Base-by-base conservation (phyloP, 1,140 invertebrate genomes). In the Adelges cooleyi region DNA sequence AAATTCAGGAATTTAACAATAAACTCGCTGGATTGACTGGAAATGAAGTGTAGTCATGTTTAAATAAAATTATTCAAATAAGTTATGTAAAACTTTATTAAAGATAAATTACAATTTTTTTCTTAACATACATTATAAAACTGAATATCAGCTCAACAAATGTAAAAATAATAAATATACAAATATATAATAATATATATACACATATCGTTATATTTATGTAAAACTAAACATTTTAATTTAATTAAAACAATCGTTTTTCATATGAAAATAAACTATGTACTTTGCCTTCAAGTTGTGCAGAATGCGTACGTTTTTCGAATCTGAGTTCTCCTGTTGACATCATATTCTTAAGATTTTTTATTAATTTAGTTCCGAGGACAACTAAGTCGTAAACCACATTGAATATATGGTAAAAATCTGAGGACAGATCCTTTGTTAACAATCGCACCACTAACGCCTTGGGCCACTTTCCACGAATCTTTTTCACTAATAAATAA, bases 381-480 rank as follows among this genome's bases (percentile, higher is more conserved):
- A 74, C 92, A 96, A 67, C 95, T 92, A 74, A 99, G 94, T 73
- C 93, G 90, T 66, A 99, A 81, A 5, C 95, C 95, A 71, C 92
- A 86, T 72, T 96, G 88, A 23, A 99, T 76, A 74, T 99, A 99
- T 9, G 96, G 95, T 46, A 98, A 79, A 76, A 97, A 99, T 69
- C 92, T 84, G 40, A 98, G 80, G 46, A 97, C 91, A 20, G 93
- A 96, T 20, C 96, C 96, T 75, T 97, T 98, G 73, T 99, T 96
- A 15, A 95, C 90, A 72, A 99, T 97, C 36, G 92, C 90, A 15
- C 96, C 96, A 73, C 94, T 95, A 0, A 99, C 96, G 51, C 96
- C 96, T 76, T 99, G 96, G 8, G 96, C 96, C 3, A 99, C 95
- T 76, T 96, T 93, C 66, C 98, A 80, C 71, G 94, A 92, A 73